Evolutionary conservation across 2,797 vertebrate species (phyloP), one percentile per base, ranked within the genome.

Genomic region (Kryptolebias ocellatus): DNA sequence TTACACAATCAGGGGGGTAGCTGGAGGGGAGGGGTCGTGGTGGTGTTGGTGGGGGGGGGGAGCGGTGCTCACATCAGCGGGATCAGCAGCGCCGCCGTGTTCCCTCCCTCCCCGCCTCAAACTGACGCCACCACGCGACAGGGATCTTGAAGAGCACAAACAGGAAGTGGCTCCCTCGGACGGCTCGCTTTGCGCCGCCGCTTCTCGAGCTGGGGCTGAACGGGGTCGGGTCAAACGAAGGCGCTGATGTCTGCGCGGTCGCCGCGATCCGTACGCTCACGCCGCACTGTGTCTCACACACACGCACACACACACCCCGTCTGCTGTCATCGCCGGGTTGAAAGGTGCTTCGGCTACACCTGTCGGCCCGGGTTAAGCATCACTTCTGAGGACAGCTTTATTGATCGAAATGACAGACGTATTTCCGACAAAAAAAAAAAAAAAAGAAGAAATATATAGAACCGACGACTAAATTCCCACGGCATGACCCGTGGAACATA

Each of bases 101-200:
- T 83, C 86, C 78, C 84, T 86, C 87, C 83, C 83, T 64, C 49
- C 47, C 42, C 77, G 87, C 90, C 86, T 79, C 85, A 71, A 88
- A 90, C 90, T 78, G 84, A 86, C 84, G 76, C 78, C 67, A 85
- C 91, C 90, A 90, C 87, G 87, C 92, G 87, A 87, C 88, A 77
- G 72, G 84, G 91, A 90, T 92, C 88, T 90, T 86, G 84, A 24
- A 24, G 20, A 87, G 82, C 86, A 88, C 90, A 92, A 93, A 91
- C 90, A 92, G 91, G 91, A 92, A 90, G 90, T 91, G 89, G 89
- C 88, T 90, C 88, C 20, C 89, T 91, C 83, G 90, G 86, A 89
- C 81, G 74, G 84, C 91, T 91, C 89, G 83, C 83, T 88, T 86
- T 88, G 83, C 83, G 84, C 76, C 57, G 6, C 76, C 57, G 6